Evolutionary conservation across 2,113 vertebrate species (phyloP), one percentile per base, ranked within the genome.

Genomic region (Sinocyclocheilus anshuiensis): DNA sequence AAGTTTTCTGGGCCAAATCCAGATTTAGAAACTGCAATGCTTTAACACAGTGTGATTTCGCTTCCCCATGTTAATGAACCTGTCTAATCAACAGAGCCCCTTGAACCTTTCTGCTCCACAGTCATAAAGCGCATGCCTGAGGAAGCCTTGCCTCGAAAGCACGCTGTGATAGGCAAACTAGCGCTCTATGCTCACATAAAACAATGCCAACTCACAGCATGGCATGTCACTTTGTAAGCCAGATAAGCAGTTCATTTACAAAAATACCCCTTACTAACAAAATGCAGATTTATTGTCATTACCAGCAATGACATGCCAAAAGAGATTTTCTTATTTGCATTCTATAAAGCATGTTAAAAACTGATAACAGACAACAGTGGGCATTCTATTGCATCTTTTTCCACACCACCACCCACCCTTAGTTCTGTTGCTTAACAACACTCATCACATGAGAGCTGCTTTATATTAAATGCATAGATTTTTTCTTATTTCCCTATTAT

Each of bases 21-120:
- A 92, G 87, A 88, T 91, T 93, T 93, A 93, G 80, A 71, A 74
- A 84, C 72, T 1, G 53, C 86, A 76, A 87, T 90, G 89, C 85
- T 86, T 89, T 81, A 88, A 80, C 84, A 90, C 91, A 87, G 15
- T 77, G 24, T 53, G 48, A 77, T 29, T 77, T 77, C 1, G 6
- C 48, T 77, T 77, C 89, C 86, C 77, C 61, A 36, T 86, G 87
- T 79, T 91, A 92, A 93, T 92, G 88, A 93, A 90, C 36, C 45
- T 84, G 88, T 90, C 88, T 77, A 84, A 91, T 87, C 86, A 88
- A 87, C 82, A 84, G 76, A 88, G 84, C 86, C 79, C 76, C 50
- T 22, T 59, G 83, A 69, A 81, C 77, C 45, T 72, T 69, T 69
- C 48, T 69, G 29, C n/a, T 79, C 61, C 45, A 63, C 15, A 80